phyloP scores from a whole-genome alignment of 1,140 invertebrate genomes.

The Thereuonema tuberculata region DNA sequence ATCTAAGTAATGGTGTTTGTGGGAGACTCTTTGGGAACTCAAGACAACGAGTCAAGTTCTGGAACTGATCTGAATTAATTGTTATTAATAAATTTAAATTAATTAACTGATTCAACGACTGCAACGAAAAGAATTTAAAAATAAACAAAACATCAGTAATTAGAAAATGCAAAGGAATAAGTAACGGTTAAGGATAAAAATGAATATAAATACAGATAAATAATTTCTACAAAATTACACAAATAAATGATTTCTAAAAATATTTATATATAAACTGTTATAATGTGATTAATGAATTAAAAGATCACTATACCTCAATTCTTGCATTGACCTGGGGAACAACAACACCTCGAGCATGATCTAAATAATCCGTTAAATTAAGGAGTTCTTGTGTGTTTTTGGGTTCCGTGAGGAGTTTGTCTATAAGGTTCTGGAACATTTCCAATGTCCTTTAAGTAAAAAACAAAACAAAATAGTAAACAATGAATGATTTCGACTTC shows the following conservation, averaged over 20 bases:
- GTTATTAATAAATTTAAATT: too few relatives aligned
- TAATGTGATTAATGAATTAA: neutral
- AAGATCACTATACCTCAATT: neutral
- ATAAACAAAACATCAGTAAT: too few relatives aligned
- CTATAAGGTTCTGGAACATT: slow-evolving; percentile 6
- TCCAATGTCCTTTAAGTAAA: neutral
- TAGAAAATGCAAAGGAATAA: too few relatives aligned
- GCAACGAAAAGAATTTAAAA: too few relatives aligned
- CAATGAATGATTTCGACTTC: neutral
- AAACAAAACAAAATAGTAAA: neutral
- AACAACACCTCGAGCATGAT: slow-evolving; percentile 25
- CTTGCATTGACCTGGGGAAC: slow-evolving; percentile 28
- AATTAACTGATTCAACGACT: too few relatives aligned
- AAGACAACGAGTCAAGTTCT: too few relatives aligned
- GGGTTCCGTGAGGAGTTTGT: slow-evolving; percentile 26
- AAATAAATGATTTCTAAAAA: neutral
- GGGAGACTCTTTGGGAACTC: too few relatives aligned
- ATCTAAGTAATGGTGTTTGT: too few relatives aligned
- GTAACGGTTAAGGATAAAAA: too few relatives aligned
- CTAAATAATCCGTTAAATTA: slow-evolving; percentile 29
- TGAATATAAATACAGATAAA: too few relatives aligned
- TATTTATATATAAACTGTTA: neutral
- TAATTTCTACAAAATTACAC: too few relatives aligned
- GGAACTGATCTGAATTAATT: too few relatives aligned
- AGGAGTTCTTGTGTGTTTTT: slow-evolving; percentile 31